Conservation (phyloP, 2,888 invertebrate species). For the Cryptosula pallasiana region DNA sequence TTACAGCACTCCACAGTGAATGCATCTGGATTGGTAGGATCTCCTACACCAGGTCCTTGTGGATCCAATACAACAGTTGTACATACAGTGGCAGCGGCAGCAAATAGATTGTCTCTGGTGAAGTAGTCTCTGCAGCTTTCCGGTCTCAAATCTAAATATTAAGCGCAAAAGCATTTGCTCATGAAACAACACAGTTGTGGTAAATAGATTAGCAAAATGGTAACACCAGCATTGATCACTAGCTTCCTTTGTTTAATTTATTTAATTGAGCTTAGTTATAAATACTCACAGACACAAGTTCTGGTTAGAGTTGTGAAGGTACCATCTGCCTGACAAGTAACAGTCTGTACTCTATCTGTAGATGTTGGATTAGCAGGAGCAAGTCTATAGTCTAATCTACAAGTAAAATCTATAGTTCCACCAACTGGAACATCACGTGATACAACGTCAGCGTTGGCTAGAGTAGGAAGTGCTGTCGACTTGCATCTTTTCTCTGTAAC, state of each 20-base stretch:
- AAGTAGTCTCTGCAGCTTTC: constrained; percentile 19
- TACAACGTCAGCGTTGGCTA: constrained; percentile 3
- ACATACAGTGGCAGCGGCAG: not conserved
- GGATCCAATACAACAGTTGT: constrained; percentile 1
- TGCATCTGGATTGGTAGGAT: not conserved
- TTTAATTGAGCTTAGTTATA: not conserved
- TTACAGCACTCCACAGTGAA: constrained; percentile 3
- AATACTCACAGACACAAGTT: constrained; percentile 15
- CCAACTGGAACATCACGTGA: not conserved
- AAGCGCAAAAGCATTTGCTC: not conserved
- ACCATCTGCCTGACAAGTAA: constrained; percentile 15
- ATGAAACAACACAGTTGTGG: not conserved
- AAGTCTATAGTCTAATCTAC: not conserved
- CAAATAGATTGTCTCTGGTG: constrained; percentile 15
- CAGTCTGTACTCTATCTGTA: not conserved
- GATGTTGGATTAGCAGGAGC: not conserved
- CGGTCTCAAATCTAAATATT: not conserved
- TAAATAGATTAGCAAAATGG: too few species aligned
- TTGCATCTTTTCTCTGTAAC: constrained; percentile 3
- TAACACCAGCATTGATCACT: not conserved
- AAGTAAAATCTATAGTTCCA: not conserved
- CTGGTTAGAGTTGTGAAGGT: not conserved
- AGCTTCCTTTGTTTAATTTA: not conserved
- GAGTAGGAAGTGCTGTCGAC: not conserved
- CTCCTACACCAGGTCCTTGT: not conserved